Evolutionary conservation across 2,113 vertebrate genomes (phyloP), one percentile per base, ranked within the genome.

Genomic region (Hiodon alosoides): DNA sequence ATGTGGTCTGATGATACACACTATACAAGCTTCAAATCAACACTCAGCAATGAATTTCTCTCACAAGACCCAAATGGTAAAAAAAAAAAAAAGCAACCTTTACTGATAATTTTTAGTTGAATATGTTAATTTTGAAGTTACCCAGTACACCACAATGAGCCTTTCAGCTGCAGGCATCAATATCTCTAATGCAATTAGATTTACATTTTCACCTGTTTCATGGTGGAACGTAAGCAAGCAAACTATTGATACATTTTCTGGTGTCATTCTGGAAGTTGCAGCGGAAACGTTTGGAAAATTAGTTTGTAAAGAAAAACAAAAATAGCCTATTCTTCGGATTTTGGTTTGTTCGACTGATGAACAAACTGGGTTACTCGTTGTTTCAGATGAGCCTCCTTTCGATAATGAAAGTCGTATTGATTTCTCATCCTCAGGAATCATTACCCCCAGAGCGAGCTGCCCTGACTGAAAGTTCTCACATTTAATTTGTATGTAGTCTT

Each of bases 361-460:
- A 13, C 48, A 8, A 13, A 8, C 10, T 66, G 51, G 16, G 60
- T 50, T 64, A 13, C 54, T 16, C 16, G 2, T 31, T 31, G 31
- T 16, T 78, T 77, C 50, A 67, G 69, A 82, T 77, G 75, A 76
- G 72, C 84, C 78, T 79, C 79, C 83, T 80, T 80, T 87, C 78
- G 84, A 91, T 94, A 94, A 94, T 90, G 85, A 93, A 94, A 92
- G 83, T 81, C 78, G 80, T 85, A 94, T 92, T 93, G 93, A 95
- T 94, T 94, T 94, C 86, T 92, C 89, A 92, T 94, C 86, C 82
- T 84, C 80, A 80, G 84, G 91, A 94, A 94, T 93, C 90, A 91
- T 81, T 92, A 88, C 2, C 88, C 91, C 91, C 54, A 76, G 81
- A 88, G 90, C 88, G 89, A 87, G 90, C 90, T 90, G 87, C 83